phyloP scores from a whole-genome alignment of 2,113 vertebrate species.

The Prunella himalayana region DNA sequence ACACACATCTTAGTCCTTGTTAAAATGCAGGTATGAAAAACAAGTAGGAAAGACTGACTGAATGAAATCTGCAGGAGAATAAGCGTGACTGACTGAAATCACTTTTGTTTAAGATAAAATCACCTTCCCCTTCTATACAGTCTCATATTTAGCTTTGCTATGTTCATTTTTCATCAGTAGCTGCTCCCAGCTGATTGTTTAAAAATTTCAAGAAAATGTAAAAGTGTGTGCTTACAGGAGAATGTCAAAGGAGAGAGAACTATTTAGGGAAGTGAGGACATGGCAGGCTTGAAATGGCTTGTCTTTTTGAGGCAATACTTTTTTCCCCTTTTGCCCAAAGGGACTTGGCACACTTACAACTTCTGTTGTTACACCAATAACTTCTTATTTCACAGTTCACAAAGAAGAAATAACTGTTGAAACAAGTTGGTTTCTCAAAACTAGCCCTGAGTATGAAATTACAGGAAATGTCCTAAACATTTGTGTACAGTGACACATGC shows the following conservation, averaged over 20 bases:
- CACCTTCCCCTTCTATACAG: background rate
- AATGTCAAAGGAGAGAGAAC: background rate
- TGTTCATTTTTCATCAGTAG: background rate
- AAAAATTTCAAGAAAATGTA: background rate
- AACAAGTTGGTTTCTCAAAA: conserved; percentile 33
- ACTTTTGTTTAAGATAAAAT: background rate
- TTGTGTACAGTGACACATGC: background rate
- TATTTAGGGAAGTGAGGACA: background rate
- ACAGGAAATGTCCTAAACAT: conserved; percentile 32
- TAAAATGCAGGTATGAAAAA: background rate
- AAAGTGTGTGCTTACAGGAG: background rate
- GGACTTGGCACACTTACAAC: background rate
- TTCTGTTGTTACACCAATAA: conserved; percentile 26
- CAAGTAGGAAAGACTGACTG: background rate
- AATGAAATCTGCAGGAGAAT: background rate
- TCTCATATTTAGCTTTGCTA: background rate
- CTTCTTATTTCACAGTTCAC: background rate
- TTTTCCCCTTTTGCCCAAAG: background rate
- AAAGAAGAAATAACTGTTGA: conserved; percentile 40
- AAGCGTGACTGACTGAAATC: background rate
- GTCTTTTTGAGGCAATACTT: conserved; percentile 21
- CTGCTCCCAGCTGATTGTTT: background rate
- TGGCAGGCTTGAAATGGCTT: background rate
- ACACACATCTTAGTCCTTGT: background rate
- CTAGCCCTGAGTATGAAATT: background rate